Percentiles rank a stretch among this genome's conserved stretches.
These are phyloP conservation scores for Anthonomus grandis DNA, from an alignment of 1,140 invertebrate species.

Conservation along the genomic window DNA sequence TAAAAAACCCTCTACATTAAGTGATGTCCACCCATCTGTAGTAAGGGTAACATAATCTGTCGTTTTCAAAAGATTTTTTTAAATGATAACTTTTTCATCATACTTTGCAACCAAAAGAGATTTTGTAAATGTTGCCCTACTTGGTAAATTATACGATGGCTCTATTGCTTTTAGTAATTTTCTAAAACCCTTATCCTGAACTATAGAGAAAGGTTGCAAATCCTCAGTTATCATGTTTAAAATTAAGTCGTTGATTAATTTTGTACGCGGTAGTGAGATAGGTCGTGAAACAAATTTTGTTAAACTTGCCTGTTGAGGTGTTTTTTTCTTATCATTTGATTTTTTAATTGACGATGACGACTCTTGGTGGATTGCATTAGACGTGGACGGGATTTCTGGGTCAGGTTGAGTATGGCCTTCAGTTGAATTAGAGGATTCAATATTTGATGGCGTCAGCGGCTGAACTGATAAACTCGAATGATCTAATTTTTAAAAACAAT, in stretches of 20 bases:
- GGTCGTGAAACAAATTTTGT: too few relatives aligned
- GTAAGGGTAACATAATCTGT: neutral
- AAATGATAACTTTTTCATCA: neutral
- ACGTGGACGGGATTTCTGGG: too few relatives aligned
- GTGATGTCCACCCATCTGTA: slow-evolving; percentile 8
- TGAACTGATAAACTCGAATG: too few relatives aligned
- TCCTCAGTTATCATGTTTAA: slow-evolving; percentile 8
- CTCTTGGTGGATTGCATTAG: too few relatives aligned
- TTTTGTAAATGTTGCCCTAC: slow-evolving; percentile 7
- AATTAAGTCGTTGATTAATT: slow-evolving; percentile 10
- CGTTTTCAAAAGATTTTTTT: neutral
- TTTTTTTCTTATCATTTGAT: too few relatives aligned
- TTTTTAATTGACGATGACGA: too few relatives aligned
- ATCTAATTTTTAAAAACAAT: too few relatives aligned
- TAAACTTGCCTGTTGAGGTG: too few relatives aligned
- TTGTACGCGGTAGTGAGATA: slow-evolving; percentile 1
- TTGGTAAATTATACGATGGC: slow-evolving; percentile 13
- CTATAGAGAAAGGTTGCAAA: slow-evolving; percentile 11
- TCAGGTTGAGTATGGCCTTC: too few relatives aligned
- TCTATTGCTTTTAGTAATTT: slow-evolving; percentile 7
- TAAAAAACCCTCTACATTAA: neutral
- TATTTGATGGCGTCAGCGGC: too few relatives aligned
- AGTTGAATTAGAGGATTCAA: too few relatives aligned
- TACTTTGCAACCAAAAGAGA: slow-evolving; percentile 7
- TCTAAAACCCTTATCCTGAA: slow-evolving; percentile 6